These are phyloP conservation scores for Myripristis jacobus DNA, from an alignment of 2,797 vertebrate species.

Conservation along the genomic window DNA sequence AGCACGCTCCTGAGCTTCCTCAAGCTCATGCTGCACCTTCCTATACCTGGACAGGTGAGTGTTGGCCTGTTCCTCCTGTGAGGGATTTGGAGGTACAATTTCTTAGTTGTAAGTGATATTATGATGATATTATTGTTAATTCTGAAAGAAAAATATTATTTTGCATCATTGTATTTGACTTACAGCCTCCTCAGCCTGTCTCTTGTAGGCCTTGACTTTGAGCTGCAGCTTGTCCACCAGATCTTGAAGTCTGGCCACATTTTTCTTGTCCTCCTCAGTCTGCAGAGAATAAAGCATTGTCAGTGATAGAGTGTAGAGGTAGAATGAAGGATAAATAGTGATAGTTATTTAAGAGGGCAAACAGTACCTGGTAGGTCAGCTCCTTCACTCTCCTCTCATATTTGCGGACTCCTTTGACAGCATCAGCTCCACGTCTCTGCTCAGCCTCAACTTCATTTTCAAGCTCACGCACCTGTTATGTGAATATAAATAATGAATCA, in stretches of 20 bases:
- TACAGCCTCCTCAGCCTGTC: conserved; percentile 87
- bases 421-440: conserved; percentile 80
- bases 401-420: conserved; percentile 71
- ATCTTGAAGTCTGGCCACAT: conserved; percentile 86
- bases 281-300: conserved; percentile 29
- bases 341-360: too few relatives aligned
- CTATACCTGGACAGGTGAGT: too few relatives aligned
- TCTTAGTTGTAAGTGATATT: conserved; percentile 90
- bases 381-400: conserved; percentile 81
- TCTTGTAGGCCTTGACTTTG: conserved; percentile 88
- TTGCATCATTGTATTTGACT: too few relatives aligned
- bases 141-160: too few relatives aligned
- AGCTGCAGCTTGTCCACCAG: conserved; percentile 87
- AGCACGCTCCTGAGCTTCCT: conserved; percentile 63
- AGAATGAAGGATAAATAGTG: too few relatives aligned
- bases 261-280: conserved; percentile 88
- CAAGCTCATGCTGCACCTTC: too few relatives aligned
- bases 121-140: too few relatives aligned
- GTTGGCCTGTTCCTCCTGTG: conserved; percentile 10
- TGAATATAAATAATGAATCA: neutral
- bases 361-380: conserved; percentile 84
- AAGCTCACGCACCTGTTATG: conserved; percentile 81
- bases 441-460: conserved; percentile 83
- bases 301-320: conserved; percentile 42
- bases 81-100: too few relatives aligned